These are phyloP conservation scores for Myoxocephalus aenaeus DNA, from an alignment of 2,797 vertebrate genomes.

Conservation along the genomic window DNA sequence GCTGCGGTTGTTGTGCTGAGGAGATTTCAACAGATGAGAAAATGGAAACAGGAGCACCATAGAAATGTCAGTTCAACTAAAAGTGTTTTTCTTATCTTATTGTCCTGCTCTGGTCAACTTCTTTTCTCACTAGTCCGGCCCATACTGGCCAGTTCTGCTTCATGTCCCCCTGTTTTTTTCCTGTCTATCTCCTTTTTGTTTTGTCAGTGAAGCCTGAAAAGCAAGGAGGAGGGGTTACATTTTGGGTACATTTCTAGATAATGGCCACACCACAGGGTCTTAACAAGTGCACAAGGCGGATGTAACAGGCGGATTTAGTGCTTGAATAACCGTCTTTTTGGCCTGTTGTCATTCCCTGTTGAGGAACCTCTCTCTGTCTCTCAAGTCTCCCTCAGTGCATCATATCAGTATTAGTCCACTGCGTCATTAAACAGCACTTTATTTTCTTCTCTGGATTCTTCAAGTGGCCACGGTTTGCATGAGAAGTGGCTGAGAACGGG, in stretches of 20 bases:
- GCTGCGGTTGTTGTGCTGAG: neutral
- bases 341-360: neutral
- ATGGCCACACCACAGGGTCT: slow-evolving; percentile 42
- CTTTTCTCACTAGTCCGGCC: neutral
- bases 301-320: slow-evolving; percentile 21
- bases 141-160: slow-evolving; percentile 30
- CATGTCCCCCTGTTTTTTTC: slow-evolving; percentile 20
- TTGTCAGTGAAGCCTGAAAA: slow-evolving; percentile 24
- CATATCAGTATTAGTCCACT: neutral
- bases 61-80: neutral
- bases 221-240: slow-evolving; percentile 14
- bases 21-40: neutral
- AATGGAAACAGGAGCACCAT: neutral
- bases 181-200: slow-evolving; percentile 28
- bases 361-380: neutral
- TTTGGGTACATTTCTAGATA: slow-evolving; percentile 35
- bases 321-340: slow-evolving; percentile 15
- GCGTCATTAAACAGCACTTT: neutral
- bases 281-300: slow-evolving; percentile 29
- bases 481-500: slow-evolving; percentile 55
- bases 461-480: slow-evolving; percentile 62
- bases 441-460: slow-evolving; percentile 36
- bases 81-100: neutral
- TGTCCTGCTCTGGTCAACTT: neutral
- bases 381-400: neutral